Percentiles rank a stretch among this genome's conserved stretches.
phyloP scores from a whole-genome alignment of 2,888 invertebrate species.

The Girardia tigrina region DNA sequence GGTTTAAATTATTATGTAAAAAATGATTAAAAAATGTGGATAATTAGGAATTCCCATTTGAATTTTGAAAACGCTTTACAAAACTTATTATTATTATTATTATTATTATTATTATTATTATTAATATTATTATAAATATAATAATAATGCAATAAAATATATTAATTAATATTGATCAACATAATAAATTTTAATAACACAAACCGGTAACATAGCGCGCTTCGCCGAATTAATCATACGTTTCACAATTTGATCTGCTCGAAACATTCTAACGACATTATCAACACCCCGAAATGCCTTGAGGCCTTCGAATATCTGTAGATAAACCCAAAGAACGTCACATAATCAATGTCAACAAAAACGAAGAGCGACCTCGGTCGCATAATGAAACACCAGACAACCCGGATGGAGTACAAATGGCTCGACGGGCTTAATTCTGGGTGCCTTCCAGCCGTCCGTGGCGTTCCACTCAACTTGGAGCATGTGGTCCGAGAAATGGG shows the following conservation, averaged over 20 bases:
- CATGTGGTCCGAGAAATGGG: conserved; percentile 89
- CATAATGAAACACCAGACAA: conserved; percentile 87
- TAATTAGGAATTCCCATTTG: too few relatives aligned
- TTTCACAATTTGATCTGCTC: conserved; percentile 84
- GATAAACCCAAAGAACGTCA: conserved; percentile 30
- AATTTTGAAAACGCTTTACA: too few relatives aligned
- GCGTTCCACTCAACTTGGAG: conserved; percentile 69
- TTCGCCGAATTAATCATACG: conserved; percentile 74
- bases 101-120: too few relatives aligned
- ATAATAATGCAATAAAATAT: too few relatives aligned
- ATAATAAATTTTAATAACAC: too few relatives aligned
- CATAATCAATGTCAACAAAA: conserved; percentile 39
- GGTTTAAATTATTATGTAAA: too few relatives aligned
- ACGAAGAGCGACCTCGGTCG: conserved; percentile 85
- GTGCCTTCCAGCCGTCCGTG: conserved; percentile 74
- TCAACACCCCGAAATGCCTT: conserved; percentile 88
- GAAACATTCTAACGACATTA: conserved; percentile 76
- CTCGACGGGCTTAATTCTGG: conserved; percentile 74
- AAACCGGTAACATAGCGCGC: conserved; percentile 69
- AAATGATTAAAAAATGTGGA: too few relatives aligned
- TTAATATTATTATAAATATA: too few relatives aligned
- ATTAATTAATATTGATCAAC: too few relatives aligned
- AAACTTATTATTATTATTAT: too few relatives aligned
- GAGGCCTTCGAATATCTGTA: conserved; percentile 90
- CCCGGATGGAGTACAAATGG: conserved; percentile 80